These are phyloP conservation scores for Gopherus flavomarginatus DNA, from an alignment of 2,113 vertebrate genomes.

Conservation along the genomic window DNA sequence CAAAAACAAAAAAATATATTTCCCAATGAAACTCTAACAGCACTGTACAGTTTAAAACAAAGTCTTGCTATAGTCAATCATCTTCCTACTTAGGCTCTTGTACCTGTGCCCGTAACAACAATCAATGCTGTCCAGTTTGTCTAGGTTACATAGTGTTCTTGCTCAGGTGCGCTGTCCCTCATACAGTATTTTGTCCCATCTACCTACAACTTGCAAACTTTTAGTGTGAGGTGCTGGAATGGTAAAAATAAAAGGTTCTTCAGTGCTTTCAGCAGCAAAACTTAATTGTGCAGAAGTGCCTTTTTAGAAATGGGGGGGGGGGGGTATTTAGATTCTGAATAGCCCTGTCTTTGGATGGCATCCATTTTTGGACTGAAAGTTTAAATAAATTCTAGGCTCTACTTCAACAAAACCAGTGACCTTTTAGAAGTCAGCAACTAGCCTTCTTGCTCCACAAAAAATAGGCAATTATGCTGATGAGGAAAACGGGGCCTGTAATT, in stretches of 20 bases:
- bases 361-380: background rate
- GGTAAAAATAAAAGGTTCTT: background rate
- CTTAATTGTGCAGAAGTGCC: background rate
- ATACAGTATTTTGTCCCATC: background rate
- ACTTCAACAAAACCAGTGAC: background rate
- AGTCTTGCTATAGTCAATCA: background rate
- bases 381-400: background rate
- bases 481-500: background rate
- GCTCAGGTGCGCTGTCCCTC: background rate
- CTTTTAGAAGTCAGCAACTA: background rate
- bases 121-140: background rate
- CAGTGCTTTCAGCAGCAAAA: background rate
- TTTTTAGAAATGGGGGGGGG: background rate
- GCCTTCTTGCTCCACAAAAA: background rate
- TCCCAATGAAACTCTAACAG: slow-evolving; percentile 16
- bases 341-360: background rate
- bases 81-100: background rate
- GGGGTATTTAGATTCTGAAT: background rate
- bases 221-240: background rate
- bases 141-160: background rate
- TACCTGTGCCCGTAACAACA: background rate
- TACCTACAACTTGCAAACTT: background rate
- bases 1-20: slow-evolving; percentile 38
- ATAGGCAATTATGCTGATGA: background rate
- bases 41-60: background rate